These are phyloP conservation scores for Charaxes varanes DNA, from an alignment of 1,140 invertebrate species.

Conservation along the genomic window DNA sequence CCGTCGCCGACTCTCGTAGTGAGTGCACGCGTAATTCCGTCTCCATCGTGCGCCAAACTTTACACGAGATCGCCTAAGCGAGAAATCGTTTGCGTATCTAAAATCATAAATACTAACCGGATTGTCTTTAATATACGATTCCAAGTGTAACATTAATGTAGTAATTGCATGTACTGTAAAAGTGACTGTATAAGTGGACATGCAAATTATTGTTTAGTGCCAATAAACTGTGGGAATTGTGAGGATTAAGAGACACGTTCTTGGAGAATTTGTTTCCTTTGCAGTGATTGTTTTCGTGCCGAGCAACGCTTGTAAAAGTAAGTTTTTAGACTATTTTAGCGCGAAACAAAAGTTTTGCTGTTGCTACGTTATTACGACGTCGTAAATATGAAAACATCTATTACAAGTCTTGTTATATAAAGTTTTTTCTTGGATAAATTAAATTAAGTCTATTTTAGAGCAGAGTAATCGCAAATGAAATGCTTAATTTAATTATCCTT, in stretches of 20 bases:
- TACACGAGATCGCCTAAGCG: slow-evolving; percentile 39
- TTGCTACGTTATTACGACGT: too few relatives aligned
- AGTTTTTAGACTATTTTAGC: too few relatives aligned
- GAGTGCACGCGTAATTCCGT: slow-evolving; percentile 27
- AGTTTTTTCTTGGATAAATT: too few relatives aligned
- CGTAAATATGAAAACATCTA: too few relatives aligned
- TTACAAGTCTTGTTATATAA: too few relatives aligned
- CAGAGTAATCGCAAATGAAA: too few relatives aligned
- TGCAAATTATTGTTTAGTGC: slow-evolving; percentile 36
- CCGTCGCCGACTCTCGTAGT: slow-evolving; percentile 34
- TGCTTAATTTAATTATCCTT: too few relatives aligned
- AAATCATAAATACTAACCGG: too few relatives aligned
- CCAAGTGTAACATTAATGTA: neutral
- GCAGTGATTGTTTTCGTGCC: slow-evolving; percentile 10
- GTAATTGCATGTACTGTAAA: slow-evolving; percentile 19
- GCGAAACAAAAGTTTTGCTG: too few relatives aligned
- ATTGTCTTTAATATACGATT: too few relatives aligned
- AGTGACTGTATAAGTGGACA: slow-evolving; percentile 53
- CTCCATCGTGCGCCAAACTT: slow-evolving; percentile 46
- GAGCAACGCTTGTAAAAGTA: slow-evolving; percentile 14
- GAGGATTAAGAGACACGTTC: slow-evolving; percentile 19
- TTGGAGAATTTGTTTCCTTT: slow-evolving; percentile 10
- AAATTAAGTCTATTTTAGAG: too few relatives aligned
- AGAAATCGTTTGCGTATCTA: neutral
- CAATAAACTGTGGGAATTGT: slow-evolving; percentile 42